These are phyloP conservation scores for Venturia canescens DNA, from an alignment of 1,140 invertebrate species.

Conservation along the genomic window DNA sequence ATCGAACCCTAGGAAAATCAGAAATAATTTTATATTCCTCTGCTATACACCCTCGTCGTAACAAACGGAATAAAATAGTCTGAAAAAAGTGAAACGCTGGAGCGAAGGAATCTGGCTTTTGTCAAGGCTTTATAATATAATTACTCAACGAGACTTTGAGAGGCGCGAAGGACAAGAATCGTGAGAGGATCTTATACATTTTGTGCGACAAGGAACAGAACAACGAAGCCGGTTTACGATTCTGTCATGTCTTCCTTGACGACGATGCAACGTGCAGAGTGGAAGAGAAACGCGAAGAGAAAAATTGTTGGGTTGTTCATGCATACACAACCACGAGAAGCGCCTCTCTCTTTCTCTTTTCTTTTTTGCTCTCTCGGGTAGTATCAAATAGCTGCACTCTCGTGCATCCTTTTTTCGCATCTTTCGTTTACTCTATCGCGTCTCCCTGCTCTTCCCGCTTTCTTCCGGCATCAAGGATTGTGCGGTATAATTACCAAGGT, in stretches of 20 bases:
- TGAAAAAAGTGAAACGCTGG: neutral
- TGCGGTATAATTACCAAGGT: slow-evolving; percentile 65
- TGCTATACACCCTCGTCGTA: neutral
- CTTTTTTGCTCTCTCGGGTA: neutral
- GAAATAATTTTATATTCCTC: slow-evolving; percentile 27
- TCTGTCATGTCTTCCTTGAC: slow-evolving; percentile 2
- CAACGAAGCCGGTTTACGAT: neutral
- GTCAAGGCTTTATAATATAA: slow-evolving; percentile 55
- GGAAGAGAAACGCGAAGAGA: neutral
- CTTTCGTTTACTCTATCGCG: slow-evolving; percentile 23
- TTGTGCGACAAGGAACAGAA: slow-evolving; percentile 3
- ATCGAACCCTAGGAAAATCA: neutral
- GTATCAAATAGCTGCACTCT: slow-evolving; percentile 24
- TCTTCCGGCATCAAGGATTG: slow-evolving; percentile 38
- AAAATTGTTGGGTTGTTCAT: slow-evolving; percentile 11
- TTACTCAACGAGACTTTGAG: slow-evolving; percentile 32
- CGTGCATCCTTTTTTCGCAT: slow-evolving; percentile 5
- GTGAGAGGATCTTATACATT: slow-evolving; percentile 1
- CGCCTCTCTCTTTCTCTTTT: too few relatives aligned
- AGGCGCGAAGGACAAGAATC: slow-evolving; percentile 22
- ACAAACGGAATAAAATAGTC: neutral
- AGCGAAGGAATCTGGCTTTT: slow-evolving; percentile 5
- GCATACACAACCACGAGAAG: slow-evolving; percentile 1
- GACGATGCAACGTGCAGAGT: neutral
- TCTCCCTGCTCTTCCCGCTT: neutral